phyloP scores from a whole-genome alignment of 2,113 vertebrate genomes.

The Todiramphus chloris region DNA sequence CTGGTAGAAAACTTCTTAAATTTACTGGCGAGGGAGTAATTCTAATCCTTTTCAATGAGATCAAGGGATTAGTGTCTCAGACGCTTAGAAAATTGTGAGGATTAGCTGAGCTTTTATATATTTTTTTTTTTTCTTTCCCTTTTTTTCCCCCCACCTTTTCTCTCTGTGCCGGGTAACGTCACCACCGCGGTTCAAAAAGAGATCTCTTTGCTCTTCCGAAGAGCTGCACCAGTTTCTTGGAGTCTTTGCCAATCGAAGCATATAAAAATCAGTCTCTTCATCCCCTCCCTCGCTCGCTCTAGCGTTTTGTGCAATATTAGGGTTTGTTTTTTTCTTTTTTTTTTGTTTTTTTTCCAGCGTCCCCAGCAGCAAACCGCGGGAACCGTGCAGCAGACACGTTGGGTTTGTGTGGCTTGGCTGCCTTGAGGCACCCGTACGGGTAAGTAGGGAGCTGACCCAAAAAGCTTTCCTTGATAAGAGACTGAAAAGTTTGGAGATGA shows the following conservation, averaged over 20 bases:
- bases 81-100: conserved; percentile 66
- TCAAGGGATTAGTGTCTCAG: conserved; percentile 64
- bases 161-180: neutral
- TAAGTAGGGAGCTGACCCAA: conserved; percentile 20
- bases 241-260: neutral
- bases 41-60: conserved; percentile 67
- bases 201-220: neutral
- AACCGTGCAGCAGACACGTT: neutral
- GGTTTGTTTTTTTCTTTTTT: neutral
- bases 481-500: neutral
- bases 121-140: too few species aligned
- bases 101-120: neutral
- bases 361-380: neutral
- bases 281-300: neutral
- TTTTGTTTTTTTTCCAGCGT: conserved; percentile 15
- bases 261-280: neutral
- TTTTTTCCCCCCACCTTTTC: neutral
- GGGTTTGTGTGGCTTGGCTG: conserved; percentile 40
- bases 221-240: neutral
- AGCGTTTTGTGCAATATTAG: conserved; percentile 26
- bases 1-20: conserved; percentile 32
- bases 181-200: neutral
- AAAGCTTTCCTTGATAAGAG: neutral
- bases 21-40: conserved; percentile 31
- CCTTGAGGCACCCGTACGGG: neutral